Conservation (phyloP, 2,888 invertebrate species). For the Tetramorium bicarinatum region DNA sequence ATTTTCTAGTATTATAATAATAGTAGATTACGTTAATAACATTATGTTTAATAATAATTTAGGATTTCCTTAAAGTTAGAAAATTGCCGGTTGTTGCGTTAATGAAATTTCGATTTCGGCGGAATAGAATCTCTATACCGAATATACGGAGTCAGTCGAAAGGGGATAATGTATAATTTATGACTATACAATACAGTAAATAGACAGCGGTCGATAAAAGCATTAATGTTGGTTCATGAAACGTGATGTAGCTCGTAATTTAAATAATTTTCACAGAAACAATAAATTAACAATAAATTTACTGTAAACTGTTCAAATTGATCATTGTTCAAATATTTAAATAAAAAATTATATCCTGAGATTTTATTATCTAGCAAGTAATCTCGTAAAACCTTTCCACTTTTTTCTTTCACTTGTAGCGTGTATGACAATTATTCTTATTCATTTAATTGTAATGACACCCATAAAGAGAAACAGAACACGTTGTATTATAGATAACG, state of each 20-base stretch:
- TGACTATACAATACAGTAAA: conserved; percentile 26
- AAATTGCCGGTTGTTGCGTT: neutral
- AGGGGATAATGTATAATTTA: conserved; percentile 28
- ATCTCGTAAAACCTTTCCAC: neutral
- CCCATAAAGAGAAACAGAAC: neutral
- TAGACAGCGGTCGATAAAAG: conserved; percentile 1
- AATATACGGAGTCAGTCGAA: conserved; percentile 8
- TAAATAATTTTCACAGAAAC: neutral
- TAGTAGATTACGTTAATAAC: neutral
- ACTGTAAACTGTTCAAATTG: neutral
- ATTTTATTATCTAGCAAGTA: neutral
- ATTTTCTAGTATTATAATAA: neutral
- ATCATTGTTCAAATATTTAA: neutral
- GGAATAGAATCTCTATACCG: neutral
- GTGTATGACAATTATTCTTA: neutral
- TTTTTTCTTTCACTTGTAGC: neutral
- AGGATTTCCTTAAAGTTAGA: neutral
- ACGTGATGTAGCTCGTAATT: neutral
- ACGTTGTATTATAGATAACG: neutral
- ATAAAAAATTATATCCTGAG: neutral
- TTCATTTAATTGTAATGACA: neutral
- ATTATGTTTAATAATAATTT: neutral
- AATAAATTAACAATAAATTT: neutral
- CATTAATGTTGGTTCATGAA: conserved; percentile 11
- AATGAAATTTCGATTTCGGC: conserved; percentile 2